These are phyloP conservation scores for Alethe diademata DNA, from an alignment of 2,113 vertebrate genomes.

Conservation along the genomic window DNA sequence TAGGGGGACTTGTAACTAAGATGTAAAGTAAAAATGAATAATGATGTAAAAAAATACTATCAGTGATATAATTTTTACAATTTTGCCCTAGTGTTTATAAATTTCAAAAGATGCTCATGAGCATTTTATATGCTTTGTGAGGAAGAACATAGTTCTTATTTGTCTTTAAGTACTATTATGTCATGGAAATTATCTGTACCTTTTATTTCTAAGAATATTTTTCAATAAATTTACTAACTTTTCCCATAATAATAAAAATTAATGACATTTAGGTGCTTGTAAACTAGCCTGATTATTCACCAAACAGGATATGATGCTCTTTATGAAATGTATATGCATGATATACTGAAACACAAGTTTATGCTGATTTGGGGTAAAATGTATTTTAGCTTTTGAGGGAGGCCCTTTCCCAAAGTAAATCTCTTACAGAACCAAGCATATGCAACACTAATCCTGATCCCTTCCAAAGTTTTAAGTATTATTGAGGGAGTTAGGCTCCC, in stretches of 20 bases:
- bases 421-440: neutral
- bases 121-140: neutral
- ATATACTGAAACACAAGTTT: neutral
- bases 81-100: neutral
- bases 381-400: neutral
- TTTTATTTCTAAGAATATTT: neutral
- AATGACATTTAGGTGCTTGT: neutral
- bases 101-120: neutral
- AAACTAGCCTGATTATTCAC: neutral
- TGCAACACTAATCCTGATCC: neutral
- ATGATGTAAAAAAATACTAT: neutral
- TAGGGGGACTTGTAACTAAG: neutral
- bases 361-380: neutral
- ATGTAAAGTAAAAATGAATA: neutral
- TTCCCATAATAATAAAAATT: neutral
- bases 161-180: neutral
- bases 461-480: neutral
- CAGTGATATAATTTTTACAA: neutral
- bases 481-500: neutral
- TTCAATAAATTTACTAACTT: neutral
- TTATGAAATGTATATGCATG: neutral
- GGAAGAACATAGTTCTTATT: neutral
- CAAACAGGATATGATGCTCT: accelerated
- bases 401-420: neutral
- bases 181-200: neutral